A percentile compares a stretch with the other conserved stretches of the same genome.
These are phyloP conservation scores for Drosophila silvestris DNA, from an alignment of 2,888 invertebrate genomes.

Conservation along the genomic window DNA sequence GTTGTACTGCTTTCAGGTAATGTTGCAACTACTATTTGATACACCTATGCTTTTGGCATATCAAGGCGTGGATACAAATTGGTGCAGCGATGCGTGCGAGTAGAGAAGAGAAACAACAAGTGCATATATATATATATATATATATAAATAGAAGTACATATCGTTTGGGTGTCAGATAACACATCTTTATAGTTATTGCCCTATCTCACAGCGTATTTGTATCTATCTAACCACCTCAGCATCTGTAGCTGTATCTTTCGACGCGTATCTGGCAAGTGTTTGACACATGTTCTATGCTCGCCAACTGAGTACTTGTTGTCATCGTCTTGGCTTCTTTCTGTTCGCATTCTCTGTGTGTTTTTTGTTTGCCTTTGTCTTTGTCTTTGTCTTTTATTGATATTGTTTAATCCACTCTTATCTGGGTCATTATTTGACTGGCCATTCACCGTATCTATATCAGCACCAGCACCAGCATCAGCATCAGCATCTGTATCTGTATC, in stretches of 20 bases:
- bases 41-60: background rate
- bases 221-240: conserved; percentile 2
- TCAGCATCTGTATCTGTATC: conserved; percentile 4
- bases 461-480: conserved; percentile 5
- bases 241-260: conserved; percentile 20
- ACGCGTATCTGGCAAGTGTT: conserved; percentile 42
- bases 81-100: conserved; percentile 4
- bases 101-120: background rate
- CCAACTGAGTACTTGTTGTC: conserved; percentile 23
- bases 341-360: conserved; percentile 15
- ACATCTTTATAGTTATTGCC: conserved; percentile 17
- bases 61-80: conserved; percentile 1
- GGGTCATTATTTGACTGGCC: conserved; percentile 69
- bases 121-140: background rate
- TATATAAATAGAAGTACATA: background rate
- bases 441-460: conserved; percentile 29
- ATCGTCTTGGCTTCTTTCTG: conserved; percentile 47
- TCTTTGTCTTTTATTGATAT: conserved; percentile 38
- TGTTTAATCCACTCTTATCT: conserved; percentile 65
- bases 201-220: background rate
- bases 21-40: background rate
- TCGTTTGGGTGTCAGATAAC: conserved; percentile 33
- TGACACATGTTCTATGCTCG: conserved; percentile 48
- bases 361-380: conserved; percentile 5
- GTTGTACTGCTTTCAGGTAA: background rate